phyloP scores from a whole-genome alignment of 1,140 invertebrate species.

The Leucophenga varia region DNA sequence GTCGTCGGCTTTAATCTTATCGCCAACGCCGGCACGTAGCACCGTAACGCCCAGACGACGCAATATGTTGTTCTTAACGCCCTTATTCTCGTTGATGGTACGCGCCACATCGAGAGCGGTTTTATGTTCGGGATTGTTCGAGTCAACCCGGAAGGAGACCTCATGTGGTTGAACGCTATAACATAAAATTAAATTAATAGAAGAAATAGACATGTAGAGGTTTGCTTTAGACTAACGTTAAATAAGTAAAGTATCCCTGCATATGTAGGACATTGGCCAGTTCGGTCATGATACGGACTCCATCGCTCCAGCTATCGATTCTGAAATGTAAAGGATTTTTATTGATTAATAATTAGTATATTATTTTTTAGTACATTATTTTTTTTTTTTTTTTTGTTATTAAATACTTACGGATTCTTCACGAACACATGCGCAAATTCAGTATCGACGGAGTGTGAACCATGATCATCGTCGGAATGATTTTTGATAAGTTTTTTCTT shows the following conservation, averaged over 20 bases:
- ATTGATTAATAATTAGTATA: too few species aligned
- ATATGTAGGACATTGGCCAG: conserved; percentile 55
- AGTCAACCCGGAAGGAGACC: conserved; percentile 80
- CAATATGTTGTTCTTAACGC: conserved; percentile 55
- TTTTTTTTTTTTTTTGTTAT: too few species aligned
- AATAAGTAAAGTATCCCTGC: conserved; percentile 56
- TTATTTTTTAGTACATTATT: too few species aligned
- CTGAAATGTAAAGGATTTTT: conserved; percentile 27
- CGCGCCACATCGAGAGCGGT: conserved; percentile 71
- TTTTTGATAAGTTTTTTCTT: conserved; percentile 47
- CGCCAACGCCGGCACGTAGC: conserved; percentile 74
- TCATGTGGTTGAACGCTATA: conserved; percentile 72
- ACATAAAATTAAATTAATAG: too few species aligned
- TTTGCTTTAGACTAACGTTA: conserved; percentile 48
- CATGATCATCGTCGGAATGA: conserved; percentile 55
- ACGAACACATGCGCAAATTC: conserved; percentile 56
- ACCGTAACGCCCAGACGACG: conserved; percentile 62
- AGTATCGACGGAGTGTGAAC: conserved; percentile 55
- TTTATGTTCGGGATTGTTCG: conserved; percentile 67
- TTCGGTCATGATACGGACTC: conserved; percentile 53
- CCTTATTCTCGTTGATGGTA: conserved; percentile 66
- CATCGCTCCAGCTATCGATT: conserved; percentile 54
- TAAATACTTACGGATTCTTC: conserved; percentile 54
- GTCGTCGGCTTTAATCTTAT: conserved; percentile 65
- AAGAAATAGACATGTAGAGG: too few species aligned